These are phyloP conservation scores for Pterostichus niger DNA, from an alignment of 2,888 invertebrate species.

Conservation along the genomic window DNA sequence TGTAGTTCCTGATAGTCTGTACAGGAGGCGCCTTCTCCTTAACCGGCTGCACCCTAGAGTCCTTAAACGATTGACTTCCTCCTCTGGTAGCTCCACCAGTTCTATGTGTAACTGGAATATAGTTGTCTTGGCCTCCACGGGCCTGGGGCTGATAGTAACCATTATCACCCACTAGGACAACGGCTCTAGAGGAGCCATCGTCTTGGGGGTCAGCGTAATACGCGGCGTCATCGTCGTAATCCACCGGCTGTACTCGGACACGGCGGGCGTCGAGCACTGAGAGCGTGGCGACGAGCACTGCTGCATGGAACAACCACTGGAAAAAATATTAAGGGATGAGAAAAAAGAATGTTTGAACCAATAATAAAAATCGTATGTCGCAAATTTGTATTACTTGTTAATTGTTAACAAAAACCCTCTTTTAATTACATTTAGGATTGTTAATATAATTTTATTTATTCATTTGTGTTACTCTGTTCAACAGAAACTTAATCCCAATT, in stretches of 20 bases:
- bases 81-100: constrained; percentile 62
- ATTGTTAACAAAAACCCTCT: too few relatives aligned
- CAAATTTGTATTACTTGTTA: too few relatives aligned
- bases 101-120: constrained; percentile 71
- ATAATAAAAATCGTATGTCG: too few relatives aligned
- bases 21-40: constrained; percentile 85
- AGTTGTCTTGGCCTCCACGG: constrained; percentile 73
- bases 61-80: constrained; percentile 68
- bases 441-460: too few relatives aligned
- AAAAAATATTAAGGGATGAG: constrained; percentile 55
- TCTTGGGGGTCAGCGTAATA: constrained; percentile 75
- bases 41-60: constrained; percentile 68
- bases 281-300: constrained; percentile 66
- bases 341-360: too few relatives aligned
- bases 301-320: constrained; percentile 72
- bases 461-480: too few relatives aligned
- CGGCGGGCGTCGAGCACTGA: constrained; percentile 76
- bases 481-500: too few relatives aligned
- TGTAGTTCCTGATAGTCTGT: constrained; percentile 90
- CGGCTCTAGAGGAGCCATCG: constrained; percentile 72
- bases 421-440: too few relatives aligned
- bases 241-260: constrained; percentile 76
- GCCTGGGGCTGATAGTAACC: constrained; percentile 77
- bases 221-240: constrained; percentile 76
- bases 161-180: constrained; percentile 76